Evolutionary conservation across 2,797 vertebrate species (phyloP).

Genomic region (Cygnus olor): DNA sequence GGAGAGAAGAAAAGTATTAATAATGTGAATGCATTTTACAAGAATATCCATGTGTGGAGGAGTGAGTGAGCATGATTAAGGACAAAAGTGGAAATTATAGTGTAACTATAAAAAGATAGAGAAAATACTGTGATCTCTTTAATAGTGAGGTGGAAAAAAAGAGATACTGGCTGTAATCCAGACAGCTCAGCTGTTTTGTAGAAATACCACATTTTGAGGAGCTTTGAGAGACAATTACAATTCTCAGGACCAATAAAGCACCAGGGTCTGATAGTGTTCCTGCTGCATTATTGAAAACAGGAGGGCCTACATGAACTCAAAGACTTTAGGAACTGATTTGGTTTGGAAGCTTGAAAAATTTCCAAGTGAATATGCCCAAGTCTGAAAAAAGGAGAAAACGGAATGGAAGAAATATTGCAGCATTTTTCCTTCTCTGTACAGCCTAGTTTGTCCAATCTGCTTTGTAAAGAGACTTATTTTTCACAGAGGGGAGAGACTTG

Average conservation of each 20-base stretch:
- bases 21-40: constrained; percentile 12
- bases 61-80: neutral
- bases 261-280: constrained; percentile 49
- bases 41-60: constrained; percentile 29
- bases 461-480: neutral
- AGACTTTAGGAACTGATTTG: constrained; percentile 49
- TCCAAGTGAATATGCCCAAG: neutral
- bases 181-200: constrained; percentile 58
- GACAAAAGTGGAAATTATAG: constrained; percentile 18
- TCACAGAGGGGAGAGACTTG: neutral
- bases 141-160: constrained; percentile 39
- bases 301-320: neutral
- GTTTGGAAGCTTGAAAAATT: constrained; percentile 45
- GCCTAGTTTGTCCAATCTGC: neutral
- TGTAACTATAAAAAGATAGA: constrained; percentile 32
- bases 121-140: constrained; percentile 32
- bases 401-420: constrained; percentile 43
- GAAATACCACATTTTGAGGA: constrained; percentile 56
- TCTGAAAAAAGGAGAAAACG: constrained; percentile 20
- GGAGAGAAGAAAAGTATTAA: neutral
- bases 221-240: constrained; percentile 62
- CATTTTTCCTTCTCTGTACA: neutral
- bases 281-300: constrained; percentile 67
- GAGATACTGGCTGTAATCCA: constrained; percentile 32
- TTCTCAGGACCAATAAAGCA: constrained; percentile 61